phyloP scores from a whole-genome alignment of 2,888 invertebrate genomes.

The Scaptomyza cyrtandrae region DNA sequence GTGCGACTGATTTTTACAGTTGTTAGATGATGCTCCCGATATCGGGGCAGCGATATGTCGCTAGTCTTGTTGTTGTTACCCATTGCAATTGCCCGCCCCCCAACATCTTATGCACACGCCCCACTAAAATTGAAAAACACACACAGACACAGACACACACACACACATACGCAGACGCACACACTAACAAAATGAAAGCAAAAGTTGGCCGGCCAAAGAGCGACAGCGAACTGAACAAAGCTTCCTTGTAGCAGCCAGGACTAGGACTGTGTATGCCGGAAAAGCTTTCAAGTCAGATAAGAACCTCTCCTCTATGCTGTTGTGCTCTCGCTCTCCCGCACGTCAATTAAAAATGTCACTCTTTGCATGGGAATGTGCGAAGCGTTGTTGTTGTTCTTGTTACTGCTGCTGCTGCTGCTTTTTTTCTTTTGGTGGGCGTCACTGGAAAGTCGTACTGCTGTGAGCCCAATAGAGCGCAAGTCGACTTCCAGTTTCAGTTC shows the following conservation, averaged over 20 bases:
- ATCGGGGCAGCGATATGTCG: constrained; percentile 36
- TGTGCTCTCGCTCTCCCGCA: constrained; percentile 55
- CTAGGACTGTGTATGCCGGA: constrained; percentile 19
- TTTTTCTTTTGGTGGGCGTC: constrained; percentile 74
- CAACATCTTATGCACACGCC: constrained; percentile 55
- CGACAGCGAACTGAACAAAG: constrained; percentile 74
- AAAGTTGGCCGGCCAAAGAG: constrained; percentile 76
- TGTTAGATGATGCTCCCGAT: constrained; percentile 53
- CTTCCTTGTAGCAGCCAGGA: constrained; percentile 50
- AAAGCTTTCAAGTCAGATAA: constrained; percentile 30
- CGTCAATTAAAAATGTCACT: constrained; percentile 82
- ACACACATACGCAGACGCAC: constrained; percentile 31
- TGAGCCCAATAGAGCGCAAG: constrained; percentile 79
- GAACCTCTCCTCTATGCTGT: constrained; percentile 29
- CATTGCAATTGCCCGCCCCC: constrained; percentile 50
- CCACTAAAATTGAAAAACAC: constrained; percentile 38
- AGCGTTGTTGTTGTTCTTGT: neutral
- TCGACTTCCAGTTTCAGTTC: constrained; percentile 66
- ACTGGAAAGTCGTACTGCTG: constrained; percentile 66
- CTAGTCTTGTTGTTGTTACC: constrained; percentile 28
- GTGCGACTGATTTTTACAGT: constrained; percentile 64
- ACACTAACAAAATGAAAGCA: constrained; percentile 69
- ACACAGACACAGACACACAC: constrained; percentile 36
- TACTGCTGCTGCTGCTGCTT: neutral
- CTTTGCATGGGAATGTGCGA: constrained; percentile 69